Percentiles rank a stretch among this genome's conserved stretches.
Conservation (phyloP, 2,888 invertebrate species). For the Orgyia antiqua region DNA sequence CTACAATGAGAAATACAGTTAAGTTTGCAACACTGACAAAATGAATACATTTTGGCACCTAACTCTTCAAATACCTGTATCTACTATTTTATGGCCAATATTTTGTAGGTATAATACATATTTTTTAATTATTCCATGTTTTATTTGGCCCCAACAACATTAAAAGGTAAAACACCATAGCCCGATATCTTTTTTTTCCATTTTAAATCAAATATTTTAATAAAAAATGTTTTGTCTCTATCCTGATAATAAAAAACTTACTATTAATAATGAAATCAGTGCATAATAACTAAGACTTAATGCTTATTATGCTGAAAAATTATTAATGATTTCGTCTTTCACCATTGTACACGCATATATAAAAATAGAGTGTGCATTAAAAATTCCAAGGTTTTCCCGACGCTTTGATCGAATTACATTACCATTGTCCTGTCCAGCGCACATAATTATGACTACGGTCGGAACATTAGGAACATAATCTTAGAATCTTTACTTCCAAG, state of each 20-base stretch:
- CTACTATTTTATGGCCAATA: conserved; percentile 6
- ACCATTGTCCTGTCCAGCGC: too few relatives aligned
- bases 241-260: too few relatives aligned
- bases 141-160: conserved; percentile 33
- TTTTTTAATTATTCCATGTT: conserved; percentile 13
- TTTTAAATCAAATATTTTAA: background rate
- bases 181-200: conserved; percentile 14
- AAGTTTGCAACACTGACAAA: conserved; percentile 7
- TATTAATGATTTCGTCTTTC: conserved; percentile 7
- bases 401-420: too few relatives aligned
- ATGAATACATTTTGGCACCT: conserved; percentile 26
- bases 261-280: too few relatives aligned
- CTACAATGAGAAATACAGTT: conserved; percentile 2
- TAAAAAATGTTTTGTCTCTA: background rate
- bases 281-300: too few relatives aligned
- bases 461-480: too few relatives aligned
- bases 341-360: too few relatives aligned
- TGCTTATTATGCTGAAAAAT: conserved; percentile 9
- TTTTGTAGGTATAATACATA: too few relatives aligned
- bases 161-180: conserved; percentile 22
- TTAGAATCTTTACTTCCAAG: too few relatives aligned
- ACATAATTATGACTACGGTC: too few relatives aligned
- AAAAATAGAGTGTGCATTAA: conserved; percentile 3
- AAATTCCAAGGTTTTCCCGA: too few relatives aligned
- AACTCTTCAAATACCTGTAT: conserved; percentile 5